Conservation (phyloP, 1,140 invertebrate genomes). For the Lepidurus arcticus region DNA sequence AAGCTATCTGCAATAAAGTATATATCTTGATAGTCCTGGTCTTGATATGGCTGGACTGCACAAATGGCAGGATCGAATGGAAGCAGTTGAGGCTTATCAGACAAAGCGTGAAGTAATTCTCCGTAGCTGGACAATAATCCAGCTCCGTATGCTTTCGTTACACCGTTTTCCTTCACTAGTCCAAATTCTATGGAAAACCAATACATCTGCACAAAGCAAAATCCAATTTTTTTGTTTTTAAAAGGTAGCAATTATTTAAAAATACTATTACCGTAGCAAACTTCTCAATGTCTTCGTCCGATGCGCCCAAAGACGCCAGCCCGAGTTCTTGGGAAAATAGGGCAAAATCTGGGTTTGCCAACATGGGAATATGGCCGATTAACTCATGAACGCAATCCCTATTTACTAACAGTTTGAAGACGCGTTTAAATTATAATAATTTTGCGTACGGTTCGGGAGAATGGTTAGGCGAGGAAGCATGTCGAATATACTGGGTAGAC, state of each 20-base stretch:
- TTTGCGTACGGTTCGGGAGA: slow-evolving; percentile 93
- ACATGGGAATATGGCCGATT: slow-evolving; percentile 93
- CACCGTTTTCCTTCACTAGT: slow-evolving; percentile 83
- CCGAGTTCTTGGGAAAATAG: slow-evolving; percentile 99
- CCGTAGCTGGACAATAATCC: slow-evolving; percentile 93
- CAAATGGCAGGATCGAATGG: slow-evolving; percentile 82
- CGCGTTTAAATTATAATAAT: slow-evolving; percentile 39
- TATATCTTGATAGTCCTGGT: slow-evolving; percentile 68
- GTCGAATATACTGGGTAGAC: slow-evolving; percentile 95
- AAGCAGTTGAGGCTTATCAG: slow-evolving; percentile 81
- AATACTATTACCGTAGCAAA: slow-evolving; percentile 73
- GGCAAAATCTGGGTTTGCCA: slow-evolving; percentile 94
- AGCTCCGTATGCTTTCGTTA: slow-evolving; percentile 89
- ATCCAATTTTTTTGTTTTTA: neutral
- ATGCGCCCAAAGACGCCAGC: slow-evolving; percentile 86
- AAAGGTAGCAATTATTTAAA: neutral
- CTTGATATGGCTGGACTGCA: slow-evolving; percentile 85
- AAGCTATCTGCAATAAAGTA: slow-evolving; percentile 98
- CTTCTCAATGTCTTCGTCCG: slow-evolving; percentile 96
- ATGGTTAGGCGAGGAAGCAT: slow-evolving; percentile 89
- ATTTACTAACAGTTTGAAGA: slow-evolving; percentile 41
- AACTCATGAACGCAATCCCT: slow-evolving; percentile 97
- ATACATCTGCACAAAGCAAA: slow-evolving; percentile 65
- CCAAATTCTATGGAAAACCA: slow-evolving; percentile 99
- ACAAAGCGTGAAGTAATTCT: slow-evolving; percentile 87